Evolutionary conservation across 37 sponge, comb jelly and placozoan species (phyloP).

Genomic region (Halichondria panicea): DNA sequence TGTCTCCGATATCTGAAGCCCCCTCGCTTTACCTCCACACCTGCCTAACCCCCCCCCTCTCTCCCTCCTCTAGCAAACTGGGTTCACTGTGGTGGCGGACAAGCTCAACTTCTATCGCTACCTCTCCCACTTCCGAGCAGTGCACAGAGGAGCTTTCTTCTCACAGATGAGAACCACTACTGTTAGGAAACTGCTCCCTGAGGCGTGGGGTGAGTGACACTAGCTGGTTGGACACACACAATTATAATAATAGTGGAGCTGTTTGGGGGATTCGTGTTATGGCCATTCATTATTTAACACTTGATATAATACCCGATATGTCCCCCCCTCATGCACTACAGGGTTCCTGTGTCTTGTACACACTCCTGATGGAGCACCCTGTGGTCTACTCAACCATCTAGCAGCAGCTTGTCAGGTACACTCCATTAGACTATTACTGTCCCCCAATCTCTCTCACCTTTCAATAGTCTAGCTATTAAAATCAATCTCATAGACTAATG

Average conservation of each 20-base stretch:
- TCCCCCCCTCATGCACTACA: too few species aligned
- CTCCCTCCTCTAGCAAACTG: conserved; percentile 65
- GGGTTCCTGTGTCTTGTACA: conserved; percentile 99
- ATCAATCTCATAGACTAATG: too few species aligned
- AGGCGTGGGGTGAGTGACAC: conserved; percentile 94
- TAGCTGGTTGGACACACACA: conserved; percentile 4
- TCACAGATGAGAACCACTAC: conserved; percentile 91
- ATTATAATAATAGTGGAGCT: conserved; percentile 1
- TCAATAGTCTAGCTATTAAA: too few species aligned
- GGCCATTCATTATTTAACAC: too few species aligned
- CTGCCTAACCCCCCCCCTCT: too few species aligned
- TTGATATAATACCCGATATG: too few species aligned
- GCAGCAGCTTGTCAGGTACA: conserved; percentile 71
- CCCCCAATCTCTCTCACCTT: too few species aligned
- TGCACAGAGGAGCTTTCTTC: conserved; percentile 98
- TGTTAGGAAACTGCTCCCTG: conserved; percentile 94
- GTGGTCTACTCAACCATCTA: conserved; percentile 96
- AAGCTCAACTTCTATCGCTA: conserved; percentile 95
- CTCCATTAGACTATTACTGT: too few species aligned
- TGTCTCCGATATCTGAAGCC: too few species aligned
- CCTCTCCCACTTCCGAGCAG: conserved; percentile 94
- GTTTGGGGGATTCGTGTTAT: too few species aligned
- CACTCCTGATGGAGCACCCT: conserved; percentile 99
- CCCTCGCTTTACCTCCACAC: too few species aligned
- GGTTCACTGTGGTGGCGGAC: conserved; percentile 95